Conservation (phyloP, 2,888 invertebrate genomes). For the Ormyrus nitidulus region DNA sequence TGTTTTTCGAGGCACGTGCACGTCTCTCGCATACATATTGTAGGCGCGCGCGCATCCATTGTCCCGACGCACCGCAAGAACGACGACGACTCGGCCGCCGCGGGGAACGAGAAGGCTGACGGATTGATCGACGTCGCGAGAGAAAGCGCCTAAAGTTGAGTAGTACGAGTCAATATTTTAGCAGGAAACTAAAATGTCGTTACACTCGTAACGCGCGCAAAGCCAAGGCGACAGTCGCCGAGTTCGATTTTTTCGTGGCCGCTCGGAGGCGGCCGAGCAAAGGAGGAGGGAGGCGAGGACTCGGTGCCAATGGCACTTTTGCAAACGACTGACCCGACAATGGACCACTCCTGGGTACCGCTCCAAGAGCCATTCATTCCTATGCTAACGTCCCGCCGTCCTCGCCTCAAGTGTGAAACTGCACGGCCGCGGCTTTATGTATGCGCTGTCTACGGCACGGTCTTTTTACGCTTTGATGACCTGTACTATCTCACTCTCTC, state of each 20-base stretch:
- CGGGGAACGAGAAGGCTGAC: neutral
- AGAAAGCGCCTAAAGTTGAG: no score
- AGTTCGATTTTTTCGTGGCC: no score
- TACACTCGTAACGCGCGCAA: no score
- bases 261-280: neutral
- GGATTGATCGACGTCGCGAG: no score
- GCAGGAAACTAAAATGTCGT: neutral
- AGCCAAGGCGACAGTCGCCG: no score
- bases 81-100: neutral
- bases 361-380: slow-evolving; percentile 68
- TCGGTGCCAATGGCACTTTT: slow-evolving; percentile 66
- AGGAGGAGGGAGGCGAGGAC: slow-evolving; percentile 45
- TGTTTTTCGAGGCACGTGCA: slow-evolving; percentile 60
- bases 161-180: neutral
- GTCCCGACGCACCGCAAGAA: neutral
- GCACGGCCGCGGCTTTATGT: slow-evolving; percentile 33
- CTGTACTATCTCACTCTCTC: neutral
- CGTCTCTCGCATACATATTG: neutral
- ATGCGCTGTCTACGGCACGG: slow-evolving; percentile 34
- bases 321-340: slow-evolving; percentile 72
- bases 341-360: slow-evolving; percentile 68
- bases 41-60: neutral
- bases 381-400: slow-evolving; percentile 71
- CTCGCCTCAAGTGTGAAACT: slow-evolving; percentile 34
- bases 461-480: slow-evolving; percentile 41